phyloP scores from a whole-genome alignment of 2,888 invertebrate species.

The Apamea epomidion region DNA sequence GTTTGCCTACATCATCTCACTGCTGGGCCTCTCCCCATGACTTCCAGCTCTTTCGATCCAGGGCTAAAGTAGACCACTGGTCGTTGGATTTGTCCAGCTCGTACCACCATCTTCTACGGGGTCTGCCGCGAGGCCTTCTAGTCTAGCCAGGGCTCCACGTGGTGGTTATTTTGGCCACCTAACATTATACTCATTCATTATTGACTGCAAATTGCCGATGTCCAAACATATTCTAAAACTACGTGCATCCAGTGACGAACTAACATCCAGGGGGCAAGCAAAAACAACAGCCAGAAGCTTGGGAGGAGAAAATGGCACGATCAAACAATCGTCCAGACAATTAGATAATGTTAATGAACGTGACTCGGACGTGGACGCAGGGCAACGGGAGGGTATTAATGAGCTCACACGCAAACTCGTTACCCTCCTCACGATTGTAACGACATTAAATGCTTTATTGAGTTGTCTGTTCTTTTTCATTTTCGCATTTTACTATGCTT shows the following conservation, averaged over 20 bases:
- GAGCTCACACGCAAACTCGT: slow-evolving; percentile 67
- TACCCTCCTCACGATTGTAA: slow-evolving; percentile 63
- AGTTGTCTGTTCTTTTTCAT: slow-evolving; percentile 38
- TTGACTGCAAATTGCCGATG: not conserved
- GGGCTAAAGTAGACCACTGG: too few species aligned
- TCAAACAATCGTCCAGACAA: slow-evolving; percentile 70
- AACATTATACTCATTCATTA: not conserved
- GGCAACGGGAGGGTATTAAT: slow-evolving; percentile 47
- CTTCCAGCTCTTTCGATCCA: too few species aligned
- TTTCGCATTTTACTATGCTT: slow-evolving; percentile 24
- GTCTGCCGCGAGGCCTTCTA: too few species aligned
- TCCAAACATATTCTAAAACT: not conserved
- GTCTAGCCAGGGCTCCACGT: too few species aligned
- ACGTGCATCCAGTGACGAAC: not conserved
- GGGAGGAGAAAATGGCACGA: slow-evolving; percentile 31
- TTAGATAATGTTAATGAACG: slow-evolving; percentile 76
- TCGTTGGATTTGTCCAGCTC: too few species aligned
- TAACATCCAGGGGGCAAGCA: not conserved
- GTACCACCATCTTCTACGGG: too few species aligned
- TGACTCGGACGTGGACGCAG: slow-evolving; percentile 27
- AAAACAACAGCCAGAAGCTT: slow-evolving; percentile 28
- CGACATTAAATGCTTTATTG: slow-evolving; percentile 57
- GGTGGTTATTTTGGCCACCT: not conserved
- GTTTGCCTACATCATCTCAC: too few species aligned
- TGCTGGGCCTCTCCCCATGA: too few species aligned